Percentiles rank a stretch among this genome's conserved stretches.
Evolutionary conservation across 1,140 invertebrate genomes (phyloP).

Genomic region (Pentalonia nigronervosa): DNA sequence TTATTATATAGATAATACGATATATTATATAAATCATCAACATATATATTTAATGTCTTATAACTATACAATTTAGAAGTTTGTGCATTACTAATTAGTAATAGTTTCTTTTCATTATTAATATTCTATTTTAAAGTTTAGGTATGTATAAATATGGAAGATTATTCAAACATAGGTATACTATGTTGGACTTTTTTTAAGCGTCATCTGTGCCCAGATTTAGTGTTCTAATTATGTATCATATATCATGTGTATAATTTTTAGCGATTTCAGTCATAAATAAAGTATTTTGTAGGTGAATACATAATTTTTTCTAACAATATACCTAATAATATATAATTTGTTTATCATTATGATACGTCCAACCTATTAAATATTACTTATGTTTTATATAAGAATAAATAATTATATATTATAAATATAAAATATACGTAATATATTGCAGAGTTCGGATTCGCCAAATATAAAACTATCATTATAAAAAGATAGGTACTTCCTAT

Average conservation of each 20-base stretch:
- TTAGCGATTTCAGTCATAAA: background rate
- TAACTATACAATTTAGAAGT: too few relatives aligned
- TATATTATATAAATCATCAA: too few relatives aligned
- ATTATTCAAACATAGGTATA: background rate
- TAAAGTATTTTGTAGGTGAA: background rate
- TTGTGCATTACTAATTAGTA: too few relatives aligned
- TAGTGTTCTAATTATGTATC: background rate
- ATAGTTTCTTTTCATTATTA: too few relatives aligned
- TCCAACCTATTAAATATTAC: background rate
- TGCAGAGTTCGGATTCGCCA: background rate
- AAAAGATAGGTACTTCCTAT: conserved; percentile 45
- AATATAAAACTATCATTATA: conserved; percentile 20
- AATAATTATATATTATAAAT: background rate
- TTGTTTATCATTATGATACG: background rate
- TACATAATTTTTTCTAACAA: background rate
- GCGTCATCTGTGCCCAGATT: background rate
- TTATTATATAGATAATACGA: too few relatives aligned
- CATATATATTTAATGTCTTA: too few relatives aligned
- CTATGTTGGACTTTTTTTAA: background rate
- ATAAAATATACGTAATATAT: background rate
- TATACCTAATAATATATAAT: background rate
- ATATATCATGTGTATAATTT: background rate
- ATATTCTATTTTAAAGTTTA: too few relatives aligned
- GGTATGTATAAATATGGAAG: background rate
- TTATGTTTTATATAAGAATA: background rate